Evolutionary conservation across 2,888 invertebrate genomes (phyloP).

Genomic region (Rhorus exstirpatorius): DNA sequence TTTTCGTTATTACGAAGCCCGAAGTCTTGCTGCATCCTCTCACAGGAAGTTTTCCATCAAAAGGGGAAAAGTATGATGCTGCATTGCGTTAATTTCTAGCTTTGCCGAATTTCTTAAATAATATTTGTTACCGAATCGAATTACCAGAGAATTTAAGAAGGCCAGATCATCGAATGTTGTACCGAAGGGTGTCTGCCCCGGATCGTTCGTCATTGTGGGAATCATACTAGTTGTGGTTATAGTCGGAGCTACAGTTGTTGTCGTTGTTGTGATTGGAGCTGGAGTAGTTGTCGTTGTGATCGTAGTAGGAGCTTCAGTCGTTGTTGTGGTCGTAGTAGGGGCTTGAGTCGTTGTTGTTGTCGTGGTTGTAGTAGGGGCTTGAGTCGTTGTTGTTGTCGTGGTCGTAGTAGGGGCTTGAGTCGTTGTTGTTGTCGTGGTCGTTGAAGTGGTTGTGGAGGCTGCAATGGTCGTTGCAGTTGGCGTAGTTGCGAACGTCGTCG

Average conservation of each 20-base stretch:
- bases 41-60: too few species aligned
- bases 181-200: slow-evolving; percentile 81
- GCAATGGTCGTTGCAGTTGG: slow-evolving; percentile 63
- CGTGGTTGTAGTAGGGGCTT: slow-evolving; percentile 59
- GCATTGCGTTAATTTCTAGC: too few species aligned
- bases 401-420: slow-evolving; percentile 54
- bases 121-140: background rate
- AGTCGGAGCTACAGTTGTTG: slow-evolving; percentile 67
- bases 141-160: slow-evolving; percentile 89
- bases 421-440: slow-evolving; percentile 59
- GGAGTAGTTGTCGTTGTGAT: slow-evolving; percentile 60
- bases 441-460: slow-evolving; percentile 61
- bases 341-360: slow-evolving; percentile 55
- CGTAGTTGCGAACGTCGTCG: slow-evolving; percentile 63
- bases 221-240: slow-evolving; percentile 41
- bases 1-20: too few species aligned
- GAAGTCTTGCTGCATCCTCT: too few species aligned
- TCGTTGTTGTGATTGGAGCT: slow-evolving; percentile 65
- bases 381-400: slow-evolving; percentile 62
- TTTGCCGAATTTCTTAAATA: background rate
- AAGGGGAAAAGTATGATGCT: too few species aligned
- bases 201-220: slow-evolving; percentile 66
- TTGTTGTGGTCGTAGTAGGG: slow-evolving; percentile 70
- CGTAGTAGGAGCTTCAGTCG: slow-evolving; percentile 66
- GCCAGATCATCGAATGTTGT: slow-evolving; percentile 87